Base-by-base conservation (phyloP, 2,797 vertebrate genomes). In the Pseudochromis fuscus region DNA sequence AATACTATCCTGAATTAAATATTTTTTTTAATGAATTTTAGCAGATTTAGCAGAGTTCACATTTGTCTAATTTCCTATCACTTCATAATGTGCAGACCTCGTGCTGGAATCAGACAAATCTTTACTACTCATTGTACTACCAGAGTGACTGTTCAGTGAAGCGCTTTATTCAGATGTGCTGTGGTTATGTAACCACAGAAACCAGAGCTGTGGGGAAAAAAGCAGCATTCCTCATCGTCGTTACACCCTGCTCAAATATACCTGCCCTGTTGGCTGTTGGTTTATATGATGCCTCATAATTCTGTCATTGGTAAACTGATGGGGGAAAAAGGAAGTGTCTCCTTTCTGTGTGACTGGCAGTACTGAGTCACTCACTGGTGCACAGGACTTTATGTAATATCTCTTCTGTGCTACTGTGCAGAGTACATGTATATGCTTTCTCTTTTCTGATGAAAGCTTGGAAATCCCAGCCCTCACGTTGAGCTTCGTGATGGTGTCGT, bases 181-280 rank as follows among this genome's bases (percentile, higher is more conserved):
- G 24, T 23, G 48, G 67, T 86, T 76, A 50, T 74, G 48, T 72
- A 83, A 82, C 62, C 27, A 33, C 16, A 51, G 45, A 13, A 44
- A 38, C 35, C 23, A 49, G n/a, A 57, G 44, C 59, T 19, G 12
- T n/a, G n/a, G 50, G 25, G 40, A 56, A n/a, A n/a, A n/a, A 55
- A 24, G 18, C 24, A 30, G 9, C 73, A 61, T 59, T 77, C 65
- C 25, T 64, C 44, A 49, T 60, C 30, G 21, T 9, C 27, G 10
- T n/a, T 62, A 9, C 67, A 62, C n/a, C 28, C n/a, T 69, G n/a
- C 46, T 62, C 25, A 57, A 69, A 80, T 67, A 73, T 9, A 55
- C 30, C 7, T 18, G 21, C 24, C 8, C 18, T 55, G 38, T 77
- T 51, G 16, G 57, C 49, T 71, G 25, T 27, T 15, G 15, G 30